These are phyloP conservation scores for Hydropotes inermis DNA, from an alignment of 2,113 vertebrate genomes.

Conservation along the genomic window DNA sequence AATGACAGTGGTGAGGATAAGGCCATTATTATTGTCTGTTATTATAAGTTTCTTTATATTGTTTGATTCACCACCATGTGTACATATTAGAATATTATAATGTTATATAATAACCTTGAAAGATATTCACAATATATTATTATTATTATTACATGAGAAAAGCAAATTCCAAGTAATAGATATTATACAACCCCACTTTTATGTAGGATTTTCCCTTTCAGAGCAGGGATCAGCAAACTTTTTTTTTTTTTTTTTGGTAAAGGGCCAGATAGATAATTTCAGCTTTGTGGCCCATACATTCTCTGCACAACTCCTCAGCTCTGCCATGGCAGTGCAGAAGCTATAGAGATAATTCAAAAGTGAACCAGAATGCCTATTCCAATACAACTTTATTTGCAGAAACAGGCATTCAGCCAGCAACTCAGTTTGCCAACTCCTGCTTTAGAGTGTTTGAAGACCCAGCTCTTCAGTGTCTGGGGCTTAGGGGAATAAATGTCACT, in stretches of 20 bases:
- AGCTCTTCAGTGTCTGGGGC: not conserved
- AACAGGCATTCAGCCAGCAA: not conserved
- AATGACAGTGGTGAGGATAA: not conserved
- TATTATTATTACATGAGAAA: conserved; percentile 23
- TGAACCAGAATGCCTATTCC: not conserved
- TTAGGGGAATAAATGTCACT: not conserved
- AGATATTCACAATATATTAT: not conserved
- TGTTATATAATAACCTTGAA: not conserved
- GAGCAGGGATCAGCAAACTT: not conserved
- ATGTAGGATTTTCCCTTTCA: conserved; percentile 1
- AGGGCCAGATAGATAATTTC: not conserved
- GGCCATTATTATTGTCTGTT: not conserved
- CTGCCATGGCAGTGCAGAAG: not conserved
- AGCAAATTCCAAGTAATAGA: not conserved
- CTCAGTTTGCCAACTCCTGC: not conserved
- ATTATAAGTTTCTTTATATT: not conserved
- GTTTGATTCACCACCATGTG: not conserved
- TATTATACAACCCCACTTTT: not conserved
- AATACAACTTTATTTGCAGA: not conserved
- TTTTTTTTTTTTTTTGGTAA: not conserved
- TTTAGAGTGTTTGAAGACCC: not conserved
- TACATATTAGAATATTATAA: not conserved
- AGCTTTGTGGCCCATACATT: not conserved
- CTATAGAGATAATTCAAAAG: not conserved
- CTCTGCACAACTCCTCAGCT: not conserved